A percentile compares a stretch with the other conserved stretches of the same genome.
Evolutionary conservation across 1,140 invertebrate species (phyloP).

Genomic region (Aphaenogaster rudis): DNA sequence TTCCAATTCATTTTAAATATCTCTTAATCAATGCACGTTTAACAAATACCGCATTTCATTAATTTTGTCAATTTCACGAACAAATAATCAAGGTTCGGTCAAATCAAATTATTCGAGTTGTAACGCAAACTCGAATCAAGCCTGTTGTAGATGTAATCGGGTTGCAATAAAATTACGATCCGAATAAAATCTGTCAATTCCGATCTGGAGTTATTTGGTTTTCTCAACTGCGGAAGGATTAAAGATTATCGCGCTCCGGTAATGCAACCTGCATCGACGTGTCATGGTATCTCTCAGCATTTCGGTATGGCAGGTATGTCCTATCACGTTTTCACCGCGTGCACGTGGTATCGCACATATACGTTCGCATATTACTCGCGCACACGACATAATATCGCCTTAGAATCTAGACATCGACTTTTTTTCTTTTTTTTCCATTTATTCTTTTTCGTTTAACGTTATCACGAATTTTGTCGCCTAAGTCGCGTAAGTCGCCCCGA

Average conservation of each 20-base stretch:
- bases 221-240: background rate
- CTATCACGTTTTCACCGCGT: background rate
- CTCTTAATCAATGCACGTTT: background rate
- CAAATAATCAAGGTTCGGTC: slow-evolving; percentile 4
- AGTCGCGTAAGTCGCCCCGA: slow-evolving; percentile 17
- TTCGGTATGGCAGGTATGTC: background rate
- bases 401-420: slow-evolving; percentile 52
- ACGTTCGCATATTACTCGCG: slow-evolving; percentile 20
- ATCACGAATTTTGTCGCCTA: slow-evolving; percentile 27
- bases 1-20: background rate
- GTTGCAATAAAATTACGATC: background rate
- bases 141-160: background rate
- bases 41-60: background rate
- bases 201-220: background rate
- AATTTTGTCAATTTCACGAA: background rate
- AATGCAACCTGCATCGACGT: background rate
- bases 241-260: background rate
- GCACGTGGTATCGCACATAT: slow-evolving; percentile 24
- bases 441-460: slow-evolving; percentile 10
- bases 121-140: background rate
- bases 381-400: slow-evolving; percentile 51
- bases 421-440: slow-evolving; percentile 11
- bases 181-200: background rate
- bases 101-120: background rate
- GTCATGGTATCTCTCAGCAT: background rate